Evolutionary conservation across 92 coral and sea anemone species (phyloP).

Genomic region (Epizoanthus rinbou): DNA sequence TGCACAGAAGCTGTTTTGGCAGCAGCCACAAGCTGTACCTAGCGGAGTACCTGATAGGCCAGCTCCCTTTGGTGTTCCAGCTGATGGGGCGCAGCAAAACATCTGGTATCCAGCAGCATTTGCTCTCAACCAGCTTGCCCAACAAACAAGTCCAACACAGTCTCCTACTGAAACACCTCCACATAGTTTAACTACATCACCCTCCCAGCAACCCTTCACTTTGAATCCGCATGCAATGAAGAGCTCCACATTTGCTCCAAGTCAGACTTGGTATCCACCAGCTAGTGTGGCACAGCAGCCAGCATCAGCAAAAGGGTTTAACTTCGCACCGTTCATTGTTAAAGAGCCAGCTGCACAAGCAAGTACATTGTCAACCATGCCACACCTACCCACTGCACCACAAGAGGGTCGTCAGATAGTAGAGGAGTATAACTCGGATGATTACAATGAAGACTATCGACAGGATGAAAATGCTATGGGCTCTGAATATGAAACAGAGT

Average conservation of each 20-base stretch:
- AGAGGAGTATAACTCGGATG: constrained; percentile 32
- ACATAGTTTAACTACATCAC: neutral
- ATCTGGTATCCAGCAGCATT: constrained; percentile 62
- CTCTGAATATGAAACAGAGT: constrained; percentile 53
- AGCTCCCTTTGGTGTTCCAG: constrained; percentile 66
- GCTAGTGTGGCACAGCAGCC: constrained; percentile 31
- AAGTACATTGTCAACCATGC: neutral
- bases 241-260: constrained; percentile 23
- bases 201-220: constrained; percentile 7
- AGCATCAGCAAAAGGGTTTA: constrained; percentile 40
- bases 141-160: constrained; percentile 32
- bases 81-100: constrained; percentile 50
- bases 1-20: constrained; percentile 72
- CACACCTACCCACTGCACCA: constrained; percentile 4
- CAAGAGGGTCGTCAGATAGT: constrained; percentile 19
- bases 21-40: constrained; percentile 61
- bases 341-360: constrained; percentile 37
- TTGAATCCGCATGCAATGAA: constrained; percentile 39
- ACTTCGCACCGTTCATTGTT: constrained; percentile 58
- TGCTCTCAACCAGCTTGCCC: constrained; percentile 48
- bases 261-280: constrained; percentile 22
- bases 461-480: constrained; percentile 5
- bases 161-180: constrained; percentile 13
- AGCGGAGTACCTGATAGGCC: constrained; percentile 52
- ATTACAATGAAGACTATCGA: constrained; percentile 6